phyloP scores from a whole-genome alignment of 2,888 invertebrate genomes.

The Rapana venosa region DNA sequence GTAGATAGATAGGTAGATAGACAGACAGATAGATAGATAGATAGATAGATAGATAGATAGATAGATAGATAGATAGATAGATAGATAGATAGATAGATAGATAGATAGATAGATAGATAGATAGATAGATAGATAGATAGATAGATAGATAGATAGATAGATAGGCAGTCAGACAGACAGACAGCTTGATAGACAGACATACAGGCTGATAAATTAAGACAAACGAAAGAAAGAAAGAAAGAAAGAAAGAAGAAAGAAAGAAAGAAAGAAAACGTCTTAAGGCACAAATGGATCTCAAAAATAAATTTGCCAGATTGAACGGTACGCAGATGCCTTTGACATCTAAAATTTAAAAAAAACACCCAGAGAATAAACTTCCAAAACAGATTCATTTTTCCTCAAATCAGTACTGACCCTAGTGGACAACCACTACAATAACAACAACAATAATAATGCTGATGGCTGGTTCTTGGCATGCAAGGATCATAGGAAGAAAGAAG shows the following conservation, averaged over 20 bases:
- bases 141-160: background rate
- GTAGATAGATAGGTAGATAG: background rate
- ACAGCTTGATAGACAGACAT: background rate
- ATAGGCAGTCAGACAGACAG: background rate
- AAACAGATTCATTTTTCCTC: too few species aligned
- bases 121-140: background rate
- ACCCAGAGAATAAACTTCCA: too few species aligned
- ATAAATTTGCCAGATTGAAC: too few species aligned
- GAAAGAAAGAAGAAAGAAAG: background rate
- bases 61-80: background rate
- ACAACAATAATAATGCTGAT: too few species aligned
- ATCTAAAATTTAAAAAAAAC: too few species aligned
- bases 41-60: background rate
- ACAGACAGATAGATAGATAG: background rate
- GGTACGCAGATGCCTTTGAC: too few species aligned
- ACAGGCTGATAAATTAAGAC: background rate
- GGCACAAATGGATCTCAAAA: too few species aligned
- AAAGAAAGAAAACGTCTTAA: too few species aligned
- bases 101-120: background rate
- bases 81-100: background rate
- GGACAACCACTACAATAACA: too few species aligned
- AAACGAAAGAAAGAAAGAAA: background rate
- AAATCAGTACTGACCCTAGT: too few species aligned
- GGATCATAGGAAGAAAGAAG: too few species aligned
- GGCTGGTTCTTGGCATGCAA: too few species aligned